phyloP scores from a whole-genome alignment of 1,140 invertebrate genomes.

The Lineus longissimus region DNA sequence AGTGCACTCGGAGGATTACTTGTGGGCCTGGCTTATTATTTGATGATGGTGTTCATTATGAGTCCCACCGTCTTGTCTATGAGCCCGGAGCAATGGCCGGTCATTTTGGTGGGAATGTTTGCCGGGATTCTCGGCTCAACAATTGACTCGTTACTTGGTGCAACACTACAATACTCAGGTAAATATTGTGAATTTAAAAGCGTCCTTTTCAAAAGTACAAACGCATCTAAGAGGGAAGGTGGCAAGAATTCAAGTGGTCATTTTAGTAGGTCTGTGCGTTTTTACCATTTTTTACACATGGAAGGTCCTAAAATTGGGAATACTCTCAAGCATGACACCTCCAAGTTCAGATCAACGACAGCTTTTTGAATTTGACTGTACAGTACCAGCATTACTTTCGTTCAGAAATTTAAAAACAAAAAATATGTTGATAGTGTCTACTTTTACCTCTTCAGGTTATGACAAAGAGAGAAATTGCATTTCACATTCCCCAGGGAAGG shows the following conservation, averaged over 20 bases:
- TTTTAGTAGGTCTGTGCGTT: neutral
- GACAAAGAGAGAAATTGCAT: conserved; percentile 65
- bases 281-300: neutral
- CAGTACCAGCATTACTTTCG: too few relatives aligned
- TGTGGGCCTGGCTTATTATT: conserved; percentile 72
- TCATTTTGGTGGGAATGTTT: conserved; percentile 67
- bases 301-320: neutral
- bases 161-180: conserved; percentile 82
- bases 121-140: conserved; percentile 76
- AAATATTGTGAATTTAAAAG: conserved; percentile 12
- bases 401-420: too few relatives aligned
- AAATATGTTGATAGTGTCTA: neutral
- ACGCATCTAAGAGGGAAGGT: neutral
- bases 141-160: conserved; percentile 79
- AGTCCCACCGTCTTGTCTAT: conserved; percentile 60
- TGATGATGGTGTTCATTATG: conserved; percentile 64
- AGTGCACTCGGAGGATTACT: conserved; percentile 70
- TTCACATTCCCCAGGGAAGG: conserved; percentile 69
- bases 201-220: neutral
- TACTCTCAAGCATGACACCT: neutral
- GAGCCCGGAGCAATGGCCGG: conserved; percentile 76
- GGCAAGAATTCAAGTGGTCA: neutral
- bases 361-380: neutral
- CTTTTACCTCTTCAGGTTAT: conserved; percentile 58
- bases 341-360: neutral